phyloP scores from a whole-genome alignment of 92 coral and sea anemone species.

The Ricordea florida region DNA sequence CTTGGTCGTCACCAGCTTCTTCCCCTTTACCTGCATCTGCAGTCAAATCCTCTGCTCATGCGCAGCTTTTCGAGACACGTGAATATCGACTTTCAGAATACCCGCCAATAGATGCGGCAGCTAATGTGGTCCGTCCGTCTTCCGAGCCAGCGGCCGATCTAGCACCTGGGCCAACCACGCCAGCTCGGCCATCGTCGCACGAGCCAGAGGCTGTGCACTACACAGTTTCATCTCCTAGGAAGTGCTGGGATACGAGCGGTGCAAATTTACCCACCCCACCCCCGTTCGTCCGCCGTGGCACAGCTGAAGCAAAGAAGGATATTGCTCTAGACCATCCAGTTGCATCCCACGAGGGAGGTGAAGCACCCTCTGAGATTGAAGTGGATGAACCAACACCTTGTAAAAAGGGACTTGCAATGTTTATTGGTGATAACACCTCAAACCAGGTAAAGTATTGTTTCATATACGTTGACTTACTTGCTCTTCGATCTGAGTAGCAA shows the following conservation, averaged over 20 bases:
- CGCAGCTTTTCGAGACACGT: constrained; percentile 67
- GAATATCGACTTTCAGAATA: constrained; percentile 75
- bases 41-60: not conserved
- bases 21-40: constrained; percentile 23
- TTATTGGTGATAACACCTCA: constrained; percentile 66
- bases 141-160: constrained; percentile 28
- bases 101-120: constrained; percentile 34
- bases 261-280: constrained; percentile 14
- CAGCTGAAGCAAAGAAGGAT: not conserved
- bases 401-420: constrained; percentile 82
- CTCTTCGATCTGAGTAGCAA: too few species aligned
- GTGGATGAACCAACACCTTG: constrained; percentile 40
- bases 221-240: constrained; percentile 4
- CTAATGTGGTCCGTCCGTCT: constrained; percentile 17
- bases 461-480: too few species aligned
- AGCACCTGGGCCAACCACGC: not conserved
- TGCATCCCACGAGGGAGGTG: not conserved
- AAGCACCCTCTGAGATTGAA: constrained; percentile 41
- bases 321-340: not conserved
- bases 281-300: constrained; percentile 27
- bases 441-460: constrained; percentile 69
- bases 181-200: constrained; percentile 27
- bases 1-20: constrained; percentile 72
- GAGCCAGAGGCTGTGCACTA: constrained; percentile 13
- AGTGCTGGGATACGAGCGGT: constrained; percentile 22